These are phyloP conservation scores for Drosophila albomicans DNA, from an alignment of 1,140 invertebrate genomes.

Conservation along the genomic window DNA sequence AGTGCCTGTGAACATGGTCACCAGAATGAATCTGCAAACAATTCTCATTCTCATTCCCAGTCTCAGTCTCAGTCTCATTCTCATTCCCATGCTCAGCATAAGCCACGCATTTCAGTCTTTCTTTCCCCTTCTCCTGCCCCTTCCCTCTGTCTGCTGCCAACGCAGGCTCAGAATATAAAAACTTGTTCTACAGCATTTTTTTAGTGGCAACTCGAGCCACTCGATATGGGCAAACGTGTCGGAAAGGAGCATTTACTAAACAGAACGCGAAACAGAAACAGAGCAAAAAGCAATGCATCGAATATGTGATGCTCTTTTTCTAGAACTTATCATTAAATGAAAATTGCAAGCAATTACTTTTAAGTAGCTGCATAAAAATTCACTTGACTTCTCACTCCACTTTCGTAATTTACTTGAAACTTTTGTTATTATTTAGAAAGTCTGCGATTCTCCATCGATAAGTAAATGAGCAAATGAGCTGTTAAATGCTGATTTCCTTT, in stretches of 20 bases:
- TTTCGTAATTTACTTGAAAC: not conserved
- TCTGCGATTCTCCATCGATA: too few species aligned
- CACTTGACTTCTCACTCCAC: too few species aligned
- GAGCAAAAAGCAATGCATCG: slow-evolving; percentile 33
- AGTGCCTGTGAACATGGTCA: slow-evolving; percentile 62
- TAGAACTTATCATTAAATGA: not conserved
- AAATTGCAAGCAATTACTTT: not conserved
- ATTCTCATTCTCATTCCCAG: slow-evolving; percentile 34
- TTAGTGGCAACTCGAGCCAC: slow-evolving; percentile 38
- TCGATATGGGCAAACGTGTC: slow-evolving; percentile 51
- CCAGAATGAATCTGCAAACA: slow-evolving; percentile 39
- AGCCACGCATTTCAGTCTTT: slow-evolving; percentile 52
- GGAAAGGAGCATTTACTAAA: slow-evolving; percentile 38
- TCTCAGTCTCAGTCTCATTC: not conserved
- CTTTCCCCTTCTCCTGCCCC: not conserved
- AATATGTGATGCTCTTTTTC: slow-evolving; percentile 13
- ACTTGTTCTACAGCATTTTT: slow-evolving; percentile 73
- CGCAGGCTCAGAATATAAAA: slow-evolving; percentile 49
- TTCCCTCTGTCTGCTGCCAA: slow-evolving; percentile 9
- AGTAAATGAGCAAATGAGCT: not conserved
- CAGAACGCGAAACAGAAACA: slow-evolving; percentile 27
- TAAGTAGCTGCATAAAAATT: too few species aligned
- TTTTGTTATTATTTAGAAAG: too few species aligned
- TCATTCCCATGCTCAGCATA: slow-evolving; percentile 60
- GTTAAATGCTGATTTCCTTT: not conserved